Base-by-base conservation (phyloP, 2,113 vertebrate species). In the Suncus etruscus region DNA sequence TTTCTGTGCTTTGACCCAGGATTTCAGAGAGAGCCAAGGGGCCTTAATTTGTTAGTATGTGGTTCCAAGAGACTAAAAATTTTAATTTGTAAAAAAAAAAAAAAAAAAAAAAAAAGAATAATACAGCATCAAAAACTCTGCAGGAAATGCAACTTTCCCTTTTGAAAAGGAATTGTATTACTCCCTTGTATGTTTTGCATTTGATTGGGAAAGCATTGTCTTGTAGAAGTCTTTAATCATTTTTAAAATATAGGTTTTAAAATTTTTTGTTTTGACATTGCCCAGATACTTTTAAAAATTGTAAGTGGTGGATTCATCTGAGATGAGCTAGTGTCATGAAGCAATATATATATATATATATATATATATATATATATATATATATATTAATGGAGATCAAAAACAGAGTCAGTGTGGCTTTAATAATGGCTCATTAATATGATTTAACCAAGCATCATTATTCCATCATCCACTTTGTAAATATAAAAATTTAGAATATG, bases 181-280 rank as follows among this genome's bases (percentile, higher is more conserved):
- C 22, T 81, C 76, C 14, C 45, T 91, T 7, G 3, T 39, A 24
- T 80, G 51, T 92, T 39, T 88, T 90, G 76, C 88, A 88, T 88
- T 61, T 77, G 39, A 31, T 16, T 92, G 73, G 18, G 32, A n/a
- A 63, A 90, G 3, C 6, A 32, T 63, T 73, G 20, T 76, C 39
- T 58, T 29, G n/a, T 66, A 74, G 65, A 77, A 15, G 12, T 90
- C 86, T 27, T 86, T 58, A 83, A 54, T 74, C 79, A 74, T 86
- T 83, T 74, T 51, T 66, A 45, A 83, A 47, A 70, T 78, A 24
- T 73, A 27, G 29, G 88, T 81, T 74, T 94, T 10, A 61, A 61
- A 86, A 39, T 3, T 39, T 39, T 39, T 39, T 70, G 27, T 18
- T 94, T 93, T 92, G 45, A 73, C 90, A 24, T 86, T 91, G 75